These are phyloP conservation scores for Ophion slaviceki DNA, from an alignment of 2,888 invertebrate species.

Conservation along the genomic window DNA sequence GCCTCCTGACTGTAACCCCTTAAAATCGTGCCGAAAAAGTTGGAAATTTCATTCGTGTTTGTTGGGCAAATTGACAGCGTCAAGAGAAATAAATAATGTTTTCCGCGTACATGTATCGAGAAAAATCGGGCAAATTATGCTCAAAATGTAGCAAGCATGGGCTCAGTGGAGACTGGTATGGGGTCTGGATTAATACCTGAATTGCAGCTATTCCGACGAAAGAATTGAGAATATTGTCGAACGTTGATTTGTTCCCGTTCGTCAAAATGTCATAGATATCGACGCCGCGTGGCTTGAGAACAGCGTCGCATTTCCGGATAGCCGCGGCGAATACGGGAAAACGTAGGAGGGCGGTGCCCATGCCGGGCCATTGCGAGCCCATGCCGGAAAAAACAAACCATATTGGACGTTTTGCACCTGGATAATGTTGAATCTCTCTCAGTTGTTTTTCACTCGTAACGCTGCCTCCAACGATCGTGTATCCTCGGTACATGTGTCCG, in stretches of 20 bases:
- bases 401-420: constrained; percentile 88
- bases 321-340: constrained; percentile 88
- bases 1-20: too few species aligned
- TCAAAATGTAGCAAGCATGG: too few species aligned
- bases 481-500: constrained; percentile 88
- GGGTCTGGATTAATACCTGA: constrained; percentile 81
- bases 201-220: constrained; percentile 91
- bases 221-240: constrained; percentile 88
- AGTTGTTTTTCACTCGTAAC: constrained; percentile 78
- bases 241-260: constrained; percentile 85
- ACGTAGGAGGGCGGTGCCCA: constrained; percentile 90
- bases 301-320: constrained; percentile 85
- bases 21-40: too few species aligned
- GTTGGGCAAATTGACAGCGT: too few species aligned
- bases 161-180: too few species aligned
- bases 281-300: constrained; percentile 86
- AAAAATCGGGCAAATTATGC: too few species aligned
- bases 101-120: too few species aligned
- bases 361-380: constrained; percentile 95
- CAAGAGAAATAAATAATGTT: too few species aligned
- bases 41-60: too few species aligned
- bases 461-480: constrained; percentile 85
- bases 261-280: constrained; percentile 87
- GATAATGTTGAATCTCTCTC: constrained; percentile 86
- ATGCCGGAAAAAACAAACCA: constrained; percentile 97